A percentile compares a stretch with the other conserved stretches of the same genome.
Conservation (phyloP, 1,140 invertebrate genomes). For the Macrotrachela quadricornifera region DNA sequence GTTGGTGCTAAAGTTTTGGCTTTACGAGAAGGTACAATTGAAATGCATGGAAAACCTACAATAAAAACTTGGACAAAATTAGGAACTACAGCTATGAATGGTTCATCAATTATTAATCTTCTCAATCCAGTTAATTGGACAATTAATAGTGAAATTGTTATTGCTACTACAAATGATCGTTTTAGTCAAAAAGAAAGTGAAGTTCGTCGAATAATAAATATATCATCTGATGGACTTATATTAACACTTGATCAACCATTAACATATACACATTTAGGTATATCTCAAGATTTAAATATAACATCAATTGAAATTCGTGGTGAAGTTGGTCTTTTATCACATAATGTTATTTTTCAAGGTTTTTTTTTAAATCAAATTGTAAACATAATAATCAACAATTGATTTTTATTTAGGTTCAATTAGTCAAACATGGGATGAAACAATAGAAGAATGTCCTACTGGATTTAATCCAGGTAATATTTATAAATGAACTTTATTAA, state of each 20-base stretch:
- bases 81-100: slow-evolving; percentile 14
- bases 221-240: slow-evolving; percentile 14
- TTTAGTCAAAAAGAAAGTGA: slow-evolving; percentile 16
- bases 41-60: slow-evolving; percentile 14
- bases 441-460: slow-evolving; percentile 16
- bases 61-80: slow-evolving; percentile 20
- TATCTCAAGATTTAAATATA: background rate
- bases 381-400: too few species aligned
- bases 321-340: slow-evolving; percentile 11
- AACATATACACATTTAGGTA: slow-evolving; percentile 12
- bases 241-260: slow-evolving; percentile 16
- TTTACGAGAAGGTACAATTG: slow-evolving; percentile 10
- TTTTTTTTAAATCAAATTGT: too few species aligned
- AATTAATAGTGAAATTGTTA: slow-evolving; percentile 18
- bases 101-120: slow-evolving; percentile 12
- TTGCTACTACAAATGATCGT: slow-evolving; percentile 19
- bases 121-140: slow-evolving; percentile 17
- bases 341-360: slow-evolving; percentile 11
- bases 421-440: too few species aligned
- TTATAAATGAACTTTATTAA: too few species aligned
- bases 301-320: slow-evolving; percentile 9
- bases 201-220: slow-evolving; percentile 13
- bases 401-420: too few species aligned
- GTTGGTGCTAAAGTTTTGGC: slow-evolving; percentile 11
- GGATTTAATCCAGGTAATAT: slow-evolving; percentile 25